Evolutionary conservation across 53 echinoderm and acorn worm genomes (phyloP).

Genomic region (Zoroaster sp.): DNA sequence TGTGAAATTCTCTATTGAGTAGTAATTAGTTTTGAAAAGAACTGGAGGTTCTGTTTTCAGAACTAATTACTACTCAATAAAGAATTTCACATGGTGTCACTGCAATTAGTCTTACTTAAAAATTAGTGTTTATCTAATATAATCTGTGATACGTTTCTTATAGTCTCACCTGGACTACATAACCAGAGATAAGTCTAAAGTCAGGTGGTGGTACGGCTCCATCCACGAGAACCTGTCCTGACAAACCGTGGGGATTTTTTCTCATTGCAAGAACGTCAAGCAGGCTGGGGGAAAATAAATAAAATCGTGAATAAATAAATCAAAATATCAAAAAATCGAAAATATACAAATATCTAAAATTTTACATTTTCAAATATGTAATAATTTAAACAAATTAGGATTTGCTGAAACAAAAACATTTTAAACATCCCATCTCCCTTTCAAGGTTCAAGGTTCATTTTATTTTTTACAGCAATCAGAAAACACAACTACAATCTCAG

Average conservation of each 20-base stretch:
- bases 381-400: too few relatives aligned
- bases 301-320: background rate
- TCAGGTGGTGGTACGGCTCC: conserved; percentile 63
- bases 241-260: conserved; percentile 70
- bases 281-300: conserved; percentile 24
- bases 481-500: too few relatives aligned
- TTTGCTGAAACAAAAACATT: background rate
- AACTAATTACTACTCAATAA: background rate
- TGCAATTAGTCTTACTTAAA: background rate
- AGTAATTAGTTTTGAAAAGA: background rate
- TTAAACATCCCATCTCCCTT: background rate
- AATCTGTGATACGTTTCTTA: background rate
- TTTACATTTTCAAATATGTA: too few relatives aligned
- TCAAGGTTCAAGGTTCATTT: background rate
- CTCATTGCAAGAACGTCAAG: conserved; percentile 77
- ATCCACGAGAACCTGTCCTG: conserved; percentile 72
- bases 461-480: background rate
- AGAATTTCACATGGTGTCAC: too few relatives aligned
- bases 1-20: background rate
- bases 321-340: too few relatives aligned
- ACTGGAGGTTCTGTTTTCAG: background rate
- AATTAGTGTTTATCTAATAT: background rate
- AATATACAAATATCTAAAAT: too few relatives aligned
- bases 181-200: conserved; percentile 79
- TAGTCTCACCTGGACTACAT: conserved; percentile 75